These are phyloP conservation scores for Crotophaga sulcirostris DNA, from an alignment of 2,113 vertebrate genomes.

Conservation along the genomic window DNA sequence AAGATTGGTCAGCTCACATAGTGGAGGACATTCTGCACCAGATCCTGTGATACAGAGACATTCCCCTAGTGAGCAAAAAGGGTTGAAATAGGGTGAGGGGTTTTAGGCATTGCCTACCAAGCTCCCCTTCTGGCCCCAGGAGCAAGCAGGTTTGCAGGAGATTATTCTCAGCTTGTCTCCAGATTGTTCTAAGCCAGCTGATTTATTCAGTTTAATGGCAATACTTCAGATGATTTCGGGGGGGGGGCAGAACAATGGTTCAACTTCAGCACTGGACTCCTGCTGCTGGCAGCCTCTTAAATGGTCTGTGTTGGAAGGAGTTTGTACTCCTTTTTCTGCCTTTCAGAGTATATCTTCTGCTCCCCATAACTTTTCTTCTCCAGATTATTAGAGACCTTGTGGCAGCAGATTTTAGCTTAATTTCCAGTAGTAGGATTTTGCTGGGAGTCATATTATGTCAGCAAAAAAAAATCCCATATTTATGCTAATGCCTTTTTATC, in stretches of 20 bases:
- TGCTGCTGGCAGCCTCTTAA: not conserved
- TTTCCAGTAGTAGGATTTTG: not conserved
- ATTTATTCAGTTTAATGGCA: not conserved
- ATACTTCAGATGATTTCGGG: not conserved
- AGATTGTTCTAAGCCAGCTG: not conserved
- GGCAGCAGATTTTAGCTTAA: not conserved
- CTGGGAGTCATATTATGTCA: not conserved
- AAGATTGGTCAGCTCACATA: not conserved
- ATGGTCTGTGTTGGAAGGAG: not conserved
- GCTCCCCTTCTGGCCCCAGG: not conserved
- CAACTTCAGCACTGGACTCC: rapidly evolving
- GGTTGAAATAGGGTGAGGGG: not conserved
- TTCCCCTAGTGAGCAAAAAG: not conserved
- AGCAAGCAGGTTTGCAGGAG: not conserved
- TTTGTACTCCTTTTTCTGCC: not conserved
- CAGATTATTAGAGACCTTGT: not conserved
- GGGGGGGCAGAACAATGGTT: not conserved
- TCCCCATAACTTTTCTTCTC: not conserved
- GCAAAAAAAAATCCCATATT: not conserved
- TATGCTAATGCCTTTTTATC: not conserved
- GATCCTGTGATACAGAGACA: not conserved
- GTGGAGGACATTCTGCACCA: not conserved
- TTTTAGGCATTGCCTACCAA: not conserved
- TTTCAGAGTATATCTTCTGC: not conserved
- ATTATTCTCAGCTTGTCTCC: not conserved